Percentiles rank a stretch among this genome's conserved stretches.
Evolutionary conservation across 2,797 vertebrate species (phyloP).

Genomic region (Leptatherina wallacei): DNA sequence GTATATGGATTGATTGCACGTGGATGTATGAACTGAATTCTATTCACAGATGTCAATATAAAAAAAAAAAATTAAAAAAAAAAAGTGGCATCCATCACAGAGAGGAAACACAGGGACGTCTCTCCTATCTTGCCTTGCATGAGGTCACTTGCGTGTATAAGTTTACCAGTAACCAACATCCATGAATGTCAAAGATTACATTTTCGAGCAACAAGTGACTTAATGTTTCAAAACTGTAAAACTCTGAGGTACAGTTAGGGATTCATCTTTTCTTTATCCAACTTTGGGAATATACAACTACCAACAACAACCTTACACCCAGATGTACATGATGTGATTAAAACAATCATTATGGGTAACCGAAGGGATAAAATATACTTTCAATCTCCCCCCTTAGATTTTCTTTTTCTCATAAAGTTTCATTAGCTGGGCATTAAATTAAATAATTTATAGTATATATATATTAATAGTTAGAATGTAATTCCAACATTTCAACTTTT

Average conservation of each 20-base stretch:
- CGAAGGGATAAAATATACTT: conserved; percentile 30
- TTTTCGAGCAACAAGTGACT: conserved; percentile 63
- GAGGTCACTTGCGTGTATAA: conserved; percentile 41
- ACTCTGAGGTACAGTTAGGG: background rate
- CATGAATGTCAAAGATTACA: conserved; percentile 53
- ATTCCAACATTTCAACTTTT: conserved; percentile 50
- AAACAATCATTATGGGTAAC: conserved; percentile 53
- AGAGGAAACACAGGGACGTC: conserved; percentile 17
- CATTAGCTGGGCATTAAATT: conserved; percentile 56
- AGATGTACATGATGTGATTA: conserved; percentile 14
- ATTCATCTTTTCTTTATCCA: background rate
- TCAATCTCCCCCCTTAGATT: conserved; percentile 17
- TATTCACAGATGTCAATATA: conserved; percentile 11
- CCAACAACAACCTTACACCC: conserved; percentile 18
- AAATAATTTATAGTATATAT: conserved; percentile 76
- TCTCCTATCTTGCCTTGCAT: conserved; percentile 18
- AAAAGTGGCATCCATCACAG: conserved; percentile 32
- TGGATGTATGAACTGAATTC: conserved; percentile 14
- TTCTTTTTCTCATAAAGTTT: conserved; percentile 25
- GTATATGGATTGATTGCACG: conserved; percentile 1
- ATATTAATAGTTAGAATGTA: conserved; percentile 59
- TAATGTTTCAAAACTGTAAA: conserved; percentile 12
- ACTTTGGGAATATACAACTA: conserved; percentile 31
- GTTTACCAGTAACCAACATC: conserved; percentile 48
- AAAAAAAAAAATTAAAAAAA: background rate